phyloP scores from a whole-genome alignment of 1,140 invertebrate genomes.

The Drosophila kurseongensis region DNA sequence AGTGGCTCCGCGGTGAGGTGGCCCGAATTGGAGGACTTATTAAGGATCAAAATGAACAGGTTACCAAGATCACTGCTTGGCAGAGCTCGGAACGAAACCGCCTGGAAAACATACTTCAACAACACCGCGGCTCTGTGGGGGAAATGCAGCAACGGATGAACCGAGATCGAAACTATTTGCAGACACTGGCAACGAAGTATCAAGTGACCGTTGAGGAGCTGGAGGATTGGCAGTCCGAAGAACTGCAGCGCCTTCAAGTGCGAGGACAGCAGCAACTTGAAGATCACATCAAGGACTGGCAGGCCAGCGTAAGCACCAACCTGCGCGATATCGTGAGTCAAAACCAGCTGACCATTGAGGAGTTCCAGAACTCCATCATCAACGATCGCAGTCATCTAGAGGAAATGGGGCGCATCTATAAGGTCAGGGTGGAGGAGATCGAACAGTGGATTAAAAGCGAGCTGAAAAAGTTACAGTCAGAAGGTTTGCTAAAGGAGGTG shows the following conservation, averaged over 20 bases:
- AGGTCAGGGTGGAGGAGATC: slow-evolving; percentile 76
- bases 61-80: slow-evolving; percentile 71
- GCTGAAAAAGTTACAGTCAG: slow-evolving; percentile 68
- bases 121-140: slow-evolving; percentile 71
- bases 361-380: slow-evolving; percentile 71
- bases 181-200: slow-evolving; percentile 75
- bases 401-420: slow-evolving; percentile 69
- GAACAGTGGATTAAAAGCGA: slow-evolving; percentile 77
- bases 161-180: slow-evolving; percentile 68
- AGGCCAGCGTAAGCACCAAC: slow-evolving; percentile 59
- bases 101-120: slow-evolving; percentile 64
- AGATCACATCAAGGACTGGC: slow-evolving; percentile 76
- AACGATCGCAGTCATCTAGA: slow-evolving; percentile 71
- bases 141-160: slow-evolving; percentile 72
- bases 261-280: slow-evolving; percentile 68
- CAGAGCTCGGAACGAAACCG: slow-evolving; percentile 73
- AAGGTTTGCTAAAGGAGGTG: slow-evolving; percentile 75
- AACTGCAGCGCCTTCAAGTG: slow-evolving; percentile 67
- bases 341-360: slow-evolving; percentile 76
- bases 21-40: slow-evolving; percentile 70
- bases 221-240: slow-evolving; percentile 75
- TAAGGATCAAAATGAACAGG: slow-evolving; percentile 74
- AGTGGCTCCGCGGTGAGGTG: slow-evolving; percentile 76
- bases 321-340: slow-evolving; percentile 64
- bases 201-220: slow-evolving; percentile 78